These are phyloP conservation scores for Pithys albifrons DNA, from an alignment of 2,113 vertebrate genomes.

Conservation along the genomic window DNA sequence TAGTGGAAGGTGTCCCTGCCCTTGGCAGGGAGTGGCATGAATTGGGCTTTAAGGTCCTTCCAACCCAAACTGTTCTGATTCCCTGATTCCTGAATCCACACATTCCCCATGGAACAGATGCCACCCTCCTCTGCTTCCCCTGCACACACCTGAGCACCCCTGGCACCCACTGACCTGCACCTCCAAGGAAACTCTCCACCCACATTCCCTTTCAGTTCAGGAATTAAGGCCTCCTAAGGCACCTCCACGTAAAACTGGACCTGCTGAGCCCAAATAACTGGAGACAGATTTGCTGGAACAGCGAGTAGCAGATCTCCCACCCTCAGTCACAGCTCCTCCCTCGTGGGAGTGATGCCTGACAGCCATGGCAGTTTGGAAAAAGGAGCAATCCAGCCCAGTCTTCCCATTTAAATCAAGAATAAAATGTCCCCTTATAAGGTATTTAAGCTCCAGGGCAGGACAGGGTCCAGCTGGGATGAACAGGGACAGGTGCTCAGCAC, in stretches of 20 bases:
- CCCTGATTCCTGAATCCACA: not conserved
- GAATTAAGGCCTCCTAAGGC: not conserved
- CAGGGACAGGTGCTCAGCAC: not conserved
- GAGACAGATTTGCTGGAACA: not conserved
- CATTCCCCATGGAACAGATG: not conserved
- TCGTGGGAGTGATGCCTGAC: not conserved
- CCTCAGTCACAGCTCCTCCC: not conserved
- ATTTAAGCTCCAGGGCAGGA: not conserved
- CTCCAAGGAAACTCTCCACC: not conserved
- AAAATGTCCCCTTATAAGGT: not conserved
- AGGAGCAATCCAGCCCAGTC: not conserved
- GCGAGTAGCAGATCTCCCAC: not conserved
- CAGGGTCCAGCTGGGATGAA: fast-evolving
- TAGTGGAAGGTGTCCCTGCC: not conserved
- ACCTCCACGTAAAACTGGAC: not conserved
- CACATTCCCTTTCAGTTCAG: not conserved
- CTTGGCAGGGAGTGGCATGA: not conserved
- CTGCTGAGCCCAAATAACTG: not conserved
- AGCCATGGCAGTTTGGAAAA: not conserved
- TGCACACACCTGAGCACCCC: fast-evolving
- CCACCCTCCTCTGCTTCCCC: not conserved
- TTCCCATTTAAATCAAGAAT: not conserved
- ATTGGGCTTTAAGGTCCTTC: not conserved
- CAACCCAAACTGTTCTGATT: not conserved
- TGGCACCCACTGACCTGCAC: not conserved